Evolutionary conservation across 2,113 vertebrate species (phyloP).

Genomic region (Cebus imitator): DNA sequence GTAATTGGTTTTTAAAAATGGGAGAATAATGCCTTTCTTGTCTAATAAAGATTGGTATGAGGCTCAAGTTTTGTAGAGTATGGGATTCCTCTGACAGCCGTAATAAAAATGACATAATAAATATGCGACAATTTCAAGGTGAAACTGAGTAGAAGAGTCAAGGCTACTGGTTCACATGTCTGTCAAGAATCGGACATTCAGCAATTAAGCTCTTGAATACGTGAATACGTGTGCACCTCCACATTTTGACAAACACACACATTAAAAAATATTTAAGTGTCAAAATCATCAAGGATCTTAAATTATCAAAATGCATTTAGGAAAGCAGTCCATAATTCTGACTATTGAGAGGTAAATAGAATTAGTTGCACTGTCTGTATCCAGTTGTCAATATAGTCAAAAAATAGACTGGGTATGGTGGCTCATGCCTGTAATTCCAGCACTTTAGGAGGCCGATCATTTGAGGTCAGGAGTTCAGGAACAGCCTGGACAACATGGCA

Average conservation of each 20-base stretch:
- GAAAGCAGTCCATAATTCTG: not conserved
- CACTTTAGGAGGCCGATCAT: too few relatives aligned
- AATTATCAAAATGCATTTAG: slow-evolving; percentile 31
- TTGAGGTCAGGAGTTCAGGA: too few relatives aligned
- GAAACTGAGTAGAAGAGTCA: not conserved
- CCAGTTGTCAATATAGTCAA: not conserved
- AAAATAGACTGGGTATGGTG: too few relatives aligned
- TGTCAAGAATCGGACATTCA: not conserved
- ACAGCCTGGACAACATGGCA: too few relatives aligned
- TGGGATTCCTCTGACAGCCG: not conserved
- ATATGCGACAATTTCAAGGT: not conserved
- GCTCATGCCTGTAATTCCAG: too few relatives aligned
- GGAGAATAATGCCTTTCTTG: not conserved
- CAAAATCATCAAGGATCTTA: not conserved
- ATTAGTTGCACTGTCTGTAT: not conserved
- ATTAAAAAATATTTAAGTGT: not conserved
- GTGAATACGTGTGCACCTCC: not conserved
- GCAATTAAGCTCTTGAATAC: not conserved
- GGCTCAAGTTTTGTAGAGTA: not conserved
- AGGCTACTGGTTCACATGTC: not conserved
- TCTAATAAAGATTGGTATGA: not conserved
- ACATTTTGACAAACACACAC: not conserved
- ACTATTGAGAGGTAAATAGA: not conserved
- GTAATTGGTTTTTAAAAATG: not conserved
- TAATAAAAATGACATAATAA: too few relatives aligned